phyloP scores from a whole-genome alignment of 2,888 invertebrate species.

The Epinotia bilunana region DNA sequence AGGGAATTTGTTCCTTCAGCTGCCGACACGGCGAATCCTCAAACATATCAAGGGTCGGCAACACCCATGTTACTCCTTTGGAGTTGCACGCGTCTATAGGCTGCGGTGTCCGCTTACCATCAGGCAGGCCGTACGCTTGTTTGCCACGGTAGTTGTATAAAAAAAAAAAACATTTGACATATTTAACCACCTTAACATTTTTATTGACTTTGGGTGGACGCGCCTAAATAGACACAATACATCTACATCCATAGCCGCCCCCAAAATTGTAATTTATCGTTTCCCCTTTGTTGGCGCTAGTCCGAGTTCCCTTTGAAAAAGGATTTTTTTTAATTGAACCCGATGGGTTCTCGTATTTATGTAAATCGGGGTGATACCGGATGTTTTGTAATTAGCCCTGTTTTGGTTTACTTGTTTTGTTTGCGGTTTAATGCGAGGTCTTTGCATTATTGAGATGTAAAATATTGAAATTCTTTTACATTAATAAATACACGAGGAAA shows the following conservation, averaged over 20 bases:
- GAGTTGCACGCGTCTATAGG: too few relatives aligned
- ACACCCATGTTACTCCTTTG: too few relatives aligned
- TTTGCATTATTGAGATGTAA: neutral
- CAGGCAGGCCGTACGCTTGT: too few relatives aligned
- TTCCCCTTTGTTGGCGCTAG: conserved; percentile 27
- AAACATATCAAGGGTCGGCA: too few relatives aligned
- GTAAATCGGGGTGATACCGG: conserved; percentile 36
- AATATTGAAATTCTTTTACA: neutral
- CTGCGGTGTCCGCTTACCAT: too few relatives aligned
- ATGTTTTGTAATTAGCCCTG: conserved; percentile 30
- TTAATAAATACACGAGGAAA: too few relatives aligned
- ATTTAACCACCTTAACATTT: neutral
- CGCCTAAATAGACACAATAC: neutral
- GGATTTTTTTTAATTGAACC: conserved; percentile 42
- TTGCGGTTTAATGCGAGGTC: neutral
- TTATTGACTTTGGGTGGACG: neutral
- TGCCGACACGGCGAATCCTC: too few relatives aligned
- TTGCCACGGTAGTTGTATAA: too few relatives aligned
- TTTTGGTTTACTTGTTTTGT: conserved; percentile 8
- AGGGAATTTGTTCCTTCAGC: too few relatives aligned
- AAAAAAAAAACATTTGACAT: too few relatives aligned
- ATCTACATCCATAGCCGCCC: neutral
- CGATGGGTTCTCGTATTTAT: conserved; percentile 34
- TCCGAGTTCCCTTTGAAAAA: conserved; percentile 22
- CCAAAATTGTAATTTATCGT: conserved; percentile 45